A percentile compares a stretch with the other conserved stretches of the same genome.
Evolutionary conservation across 2,113 vertebrate species (phyloP).

Genomic region (Thymallus thymallus): DNA sequence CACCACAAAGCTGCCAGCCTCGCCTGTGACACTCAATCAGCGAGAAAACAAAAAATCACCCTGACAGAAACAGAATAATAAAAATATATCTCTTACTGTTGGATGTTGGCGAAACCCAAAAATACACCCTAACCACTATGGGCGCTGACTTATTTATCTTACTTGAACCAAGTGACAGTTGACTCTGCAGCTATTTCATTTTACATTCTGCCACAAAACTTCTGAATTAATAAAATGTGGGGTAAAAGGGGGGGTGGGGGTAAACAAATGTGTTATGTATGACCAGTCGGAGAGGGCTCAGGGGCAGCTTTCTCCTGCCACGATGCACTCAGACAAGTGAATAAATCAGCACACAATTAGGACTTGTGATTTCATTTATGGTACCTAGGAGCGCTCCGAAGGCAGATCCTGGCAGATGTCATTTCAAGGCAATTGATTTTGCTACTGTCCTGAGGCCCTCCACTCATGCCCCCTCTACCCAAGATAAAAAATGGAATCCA

Average conservation of each 20-base stretch:
- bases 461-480: constrained; percentile 64
- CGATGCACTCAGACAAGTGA: constrained; percentile 75
- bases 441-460: constrained; percentile 69
- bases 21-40: not conserved
- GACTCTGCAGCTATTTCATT: constrained; percentile 71
- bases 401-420: constrained; percentile 79
- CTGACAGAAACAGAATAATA: constrained; percentile 6
- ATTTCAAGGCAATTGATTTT: constrained; percentile 83
- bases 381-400: constrained; percentile 72
- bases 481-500: constrained; percentile 73
- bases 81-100: constrained; percentile 30
- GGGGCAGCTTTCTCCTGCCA: constrained; percentile 57
- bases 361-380: constrained; percentile 77
- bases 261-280: constrained; percentile 77
- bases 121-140: constrained; percentile 46
- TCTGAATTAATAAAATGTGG: constrained; percentile 68
- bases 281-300: constrained; percentile 61
- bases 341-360: constrained; percentile 82
- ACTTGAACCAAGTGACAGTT: constrained; percentile 75
- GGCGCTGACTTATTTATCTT: constrained; percentile 72
- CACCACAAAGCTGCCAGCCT: not conserved
- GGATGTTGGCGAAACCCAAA: constrained; percentile 41
- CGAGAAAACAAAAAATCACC: constrained; percentile 6
- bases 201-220: constrained; percentile 55
- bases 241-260: constrained; percentile 35